phyloP scores from a whole-genome alignment of 2,113 vertebrate genomes.

The Pimephales promelas region DNA sequence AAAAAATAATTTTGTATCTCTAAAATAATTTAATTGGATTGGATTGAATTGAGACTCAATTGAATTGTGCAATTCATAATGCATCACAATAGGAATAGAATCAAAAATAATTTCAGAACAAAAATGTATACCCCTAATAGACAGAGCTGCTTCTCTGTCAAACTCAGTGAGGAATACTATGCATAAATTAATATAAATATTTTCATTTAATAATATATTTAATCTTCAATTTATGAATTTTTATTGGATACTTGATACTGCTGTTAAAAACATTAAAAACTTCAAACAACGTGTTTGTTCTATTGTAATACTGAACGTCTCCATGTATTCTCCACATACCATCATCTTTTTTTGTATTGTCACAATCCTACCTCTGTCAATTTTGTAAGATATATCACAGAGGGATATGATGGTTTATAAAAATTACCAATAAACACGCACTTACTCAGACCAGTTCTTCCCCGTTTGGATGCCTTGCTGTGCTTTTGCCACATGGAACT shows the following conservation, averaged over 20 bases:
- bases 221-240: neutral
- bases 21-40: neutral
- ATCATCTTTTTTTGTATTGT: neutral
- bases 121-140: neutral
- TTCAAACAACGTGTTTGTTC: neutral
- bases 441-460: slow-evolving; percentile 90
- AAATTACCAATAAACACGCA: slow-evolving; percentile 38
- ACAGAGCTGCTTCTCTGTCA: neutral
- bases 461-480: slow-evolving; percentile 72
- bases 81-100: no score
- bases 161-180: neutral
- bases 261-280: neutral
- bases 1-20: neutral
- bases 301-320: neutral
- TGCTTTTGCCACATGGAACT: slow-evolving; percentile 73
- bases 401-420: neutral
- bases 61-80: neutral
- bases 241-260: neutral
- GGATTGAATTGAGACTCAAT: neutral
- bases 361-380: neutral
- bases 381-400: slow-evolving; percentile 15
- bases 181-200: neutral
- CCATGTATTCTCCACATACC: neutral
- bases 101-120: neutral
- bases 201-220: neutral